Percentiles rank a stretch among this genome's conserved stretches.
phyloP scores from a whole-genome alignment of 2,888 invertebrate species.

The Eristalinus sepulchralis region DNA sequence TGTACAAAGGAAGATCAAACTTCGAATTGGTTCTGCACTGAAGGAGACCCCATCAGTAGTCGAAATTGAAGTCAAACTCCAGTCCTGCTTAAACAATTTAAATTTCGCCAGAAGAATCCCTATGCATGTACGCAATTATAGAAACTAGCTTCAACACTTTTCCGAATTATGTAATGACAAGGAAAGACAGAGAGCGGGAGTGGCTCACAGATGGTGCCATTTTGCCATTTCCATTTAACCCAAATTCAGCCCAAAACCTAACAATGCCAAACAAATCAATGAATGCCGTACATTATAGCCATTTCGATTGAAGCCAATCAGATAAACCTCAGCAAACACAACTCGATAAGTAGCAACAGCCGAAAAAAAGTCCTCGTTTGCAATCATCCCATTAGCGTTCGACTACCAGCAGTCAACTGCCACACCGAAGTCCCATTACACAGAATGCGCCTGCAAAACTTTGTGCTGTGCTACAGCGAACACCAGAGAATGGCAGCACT shows the following conservation, averaged over 20 bases:
- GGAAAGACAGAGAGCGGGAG: no score
- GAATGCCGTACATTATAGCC: not conserved
- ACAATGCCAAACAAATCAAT: not conserved
- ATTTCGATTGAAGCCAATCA: not conserved
- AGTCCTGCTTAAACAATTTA: no score
- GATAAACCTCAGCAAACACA: not conserved
- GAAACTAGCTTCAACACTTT: no score
- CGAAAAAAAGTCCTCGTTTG: not conserved
- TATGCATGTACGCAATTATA: no score
- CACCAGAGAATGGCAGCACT: not conserved
- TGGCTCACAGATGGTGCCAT: no score
- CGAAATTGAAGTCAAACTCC: no score
- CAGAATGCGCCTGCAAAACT: not conserved
- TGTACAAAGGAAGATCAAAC: no score
- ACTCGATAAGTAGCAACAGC: not conserved
- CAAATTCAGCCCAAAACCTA: not conserved
- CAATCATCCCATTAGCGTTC: not conserved
- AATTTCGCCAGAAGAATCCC: no score
- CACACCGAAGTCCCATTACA: not conserved
- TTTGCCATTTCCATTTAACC: not conserved
- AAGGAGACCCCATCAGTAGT: no score
- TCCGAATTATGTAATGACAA: no score
- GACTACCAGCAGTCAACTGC: not conserved
- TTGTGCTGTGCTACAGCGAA: not conserved
- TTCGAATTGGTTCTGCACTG: no score